Percentiles rank a stretch among this genome's conserved stretches.
phyloP scores from a whole-genome alignment of 2,113 vertebrate species.

The Phrynosoma blainvillii region DNA sequence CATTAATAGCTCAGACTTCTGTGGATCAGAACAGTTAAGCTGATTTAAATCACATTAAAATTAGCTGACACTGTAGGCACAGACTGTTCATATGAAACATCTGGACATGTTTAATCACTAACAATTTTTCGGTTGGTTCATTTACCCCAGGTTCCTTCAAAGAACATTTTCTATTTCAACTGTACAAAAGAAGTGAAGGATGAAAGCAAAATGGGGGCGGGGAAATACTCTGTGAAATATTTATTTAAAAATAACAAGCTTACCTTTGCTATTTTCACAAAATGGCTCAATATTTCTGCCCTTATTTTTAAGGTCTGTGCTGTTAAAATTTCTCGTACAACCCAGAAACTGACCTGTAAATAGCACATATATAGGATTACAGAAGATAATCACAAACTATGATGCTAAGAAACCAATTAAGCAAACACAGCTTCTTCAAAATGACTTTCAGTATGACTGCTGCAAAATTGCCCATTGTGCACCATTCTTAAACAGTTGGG shows the following conservation, averaged over 20 bases:
- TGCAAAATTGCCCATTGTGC: not conserved
- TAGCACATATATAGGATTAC: conserved; percentile 53
- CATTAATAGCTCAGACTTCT: not conserved
- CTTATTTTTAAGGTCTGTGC: conserved; percentile 96
- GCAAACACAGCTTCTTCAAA: conserved; percentile 3
- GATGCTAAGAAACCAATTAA: not conserved
- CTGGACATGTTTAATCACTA: not conserved
- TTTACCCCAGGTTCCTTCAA: not conserved
- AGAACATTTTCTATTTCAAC: not conserved
- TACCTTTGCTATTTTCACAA: conserved; percentile 98
- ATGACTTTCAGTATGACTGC: not conserved
- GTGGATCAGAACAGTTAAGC: not conserved
- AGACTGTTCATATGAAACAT: not conserved
- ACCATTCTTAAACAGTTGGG: too few relatives aligned
- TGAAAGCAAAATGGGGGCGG: conserved; percentile 1
- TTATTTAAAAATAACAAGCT: conserved; percentile 58
- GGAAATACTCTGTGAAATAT: not conserved
- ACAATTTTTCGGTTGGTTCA: not conserved
- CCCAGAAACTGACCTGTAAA: conserved; percentile 95
- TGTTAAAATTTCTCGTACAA: conserved; percentile 94
- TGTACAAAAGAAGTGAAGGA: not conserved
- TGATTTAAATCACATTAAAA: not conserved
- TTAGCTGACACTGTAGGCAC: not conserved
- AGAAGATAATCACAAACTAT: not conserved
- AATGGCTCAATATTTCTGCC: conserved; percentile 94